Conservation (phyloP, 2,113 vertebrate species). For the Prochilodus magdalenae region DNA sequence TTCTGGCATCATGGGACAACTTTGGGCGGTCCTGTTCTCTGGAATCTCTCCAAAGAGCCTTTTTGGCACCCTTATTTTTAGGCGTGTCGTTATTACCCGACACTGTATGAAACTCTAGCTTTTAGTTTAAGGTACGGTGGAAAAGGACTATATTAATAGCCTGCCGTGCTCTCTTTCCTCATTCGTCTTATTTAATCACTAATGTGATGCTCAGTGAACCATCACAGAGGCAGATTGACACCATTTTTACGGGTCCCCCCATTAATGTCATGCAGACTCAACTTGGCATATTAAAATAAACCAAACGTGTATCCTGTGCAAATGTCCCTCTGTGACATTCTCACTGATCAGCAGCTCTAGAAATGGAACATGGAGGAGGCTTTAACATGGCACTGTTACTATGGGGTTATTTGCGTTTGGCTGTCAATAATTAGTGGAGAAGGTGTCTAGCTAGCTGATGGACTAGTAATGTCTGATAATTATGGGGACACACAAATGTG, state of each 20-base stretch:
- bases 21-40: too few relatives aligned
- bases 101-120: neutral
- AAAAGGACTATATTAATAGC: slow-evolving; percentile 63
- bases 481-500: slow-evolving; percentile 26
- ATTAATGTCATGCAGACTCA: slow-evolving; percentile 78
- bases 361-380: slow-evolving; percentile 7
- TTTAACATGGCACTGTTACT: slow-evolving; percentile 28
- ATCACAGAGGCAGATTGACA: slow-evolving; percentile 73
- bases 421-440: slow-evolving; percentile 22
- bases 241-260: slow-evolving; percentile 70
- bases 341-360: slow-evolving; percentile 15
- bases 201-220: slow-evolving; percentile 76
- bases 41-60: too few relatives aligned
- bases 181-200: slow-evolving; percentile 67
- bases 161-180: slow-evolving; percentile 47
- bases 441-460: slow-evolving; percentile 11
- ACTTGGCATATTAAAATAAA: slow-evolving; percentile 76
- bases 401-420: slow-evolving; percentile 32
- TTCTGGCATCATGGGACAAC: too few relatives aligned
- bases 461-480: slow-evolving; percentile 40
- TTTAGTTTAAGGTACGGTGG: slow-evolving; percentile 54
- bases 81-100: neutral
- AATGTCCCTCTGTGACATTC: slow-evolving; percentile 57
- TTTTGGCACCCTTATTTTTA: neutral
- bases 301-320: slow-evolving; percentile 71